phyloP scores from a whole-genome alignment of 1,140 invertebrate species.

The Amphibalanus amphitrite region DNA sequence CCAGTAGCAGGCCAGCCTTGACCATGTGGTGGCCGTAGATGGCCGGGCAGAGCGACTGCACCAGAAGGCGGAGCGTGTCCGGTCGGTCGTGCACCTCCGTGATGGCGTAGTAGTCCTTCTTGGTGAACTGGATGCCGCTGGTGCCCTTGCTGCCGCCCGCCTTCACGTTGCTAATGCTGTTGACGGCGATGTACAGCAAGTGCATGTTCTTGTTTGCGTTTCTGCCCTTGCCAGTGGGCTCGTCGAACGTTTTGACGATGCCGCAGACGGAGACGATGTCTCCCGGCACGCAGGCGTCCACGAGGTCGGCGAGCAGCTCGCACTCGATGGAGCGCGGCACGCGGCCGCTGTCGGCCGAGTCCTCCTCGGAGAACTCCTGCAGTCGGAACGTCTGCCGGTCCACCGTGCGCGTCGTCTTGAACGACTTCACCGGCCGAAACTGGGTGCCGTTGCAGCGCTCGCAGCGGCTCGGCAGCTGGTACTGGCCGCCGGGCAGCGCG shows the following conservation, averaged over 20 bases:
- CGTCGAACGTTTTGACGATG: constrained; percentile 48
- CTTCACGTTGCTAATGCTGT: constrained; percentile 39
- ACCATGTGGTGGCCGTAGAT: constrained; percentile 88
- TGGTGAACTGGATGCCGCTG: constrained; percentile 33
- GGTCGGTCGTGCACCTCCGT: constrained; percentile 58
- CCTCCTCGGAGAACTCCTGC: constrained; percentile 36
- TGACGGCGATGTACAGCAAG: constrained; percentile 56
- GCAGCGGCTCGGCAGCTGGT: constrained; percentile 34
- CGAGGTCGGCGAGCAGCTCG: constrained; percentile 66
- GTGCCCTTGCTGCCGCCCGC: constrained; percentile 39
- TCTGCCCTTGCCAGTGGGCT: constrained; percentile 24
- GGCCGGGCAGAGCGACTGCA: constrained; percentile 69
- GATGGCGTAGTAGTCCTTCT: constrained; percentile 50
- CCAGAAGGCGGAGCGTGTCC: constrained; percentile 55
- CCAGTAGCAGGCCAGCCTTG: constrained; percentile 77
- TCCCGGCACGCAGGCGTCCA: constrained; percentile 70
- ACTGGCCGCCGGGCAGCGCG: constrained; percentile 40
- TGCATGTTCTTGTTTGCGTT: constrained; percentile 41
- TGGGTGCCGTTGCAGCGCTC: constrained; percentile 35
- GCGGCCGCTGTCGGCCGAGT: constrained; percentile 39
- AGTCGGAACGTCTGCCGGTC: constrained; percentile 63
- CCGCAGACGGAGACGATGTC: constrained; percentile 75
- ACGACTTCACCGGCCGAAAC: constrained; percentile 48
- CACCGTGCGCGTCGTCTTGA: constrained; percentile 48
- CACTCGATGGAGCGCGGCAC: constrained; percentile 74